A percentile compares a stretch with the other conserved stretches of the same genome.
phyloP scores from a whole-genome alignment of 2,888 invertebrate genomes.

The Drosophila setosimentum region DNA sequence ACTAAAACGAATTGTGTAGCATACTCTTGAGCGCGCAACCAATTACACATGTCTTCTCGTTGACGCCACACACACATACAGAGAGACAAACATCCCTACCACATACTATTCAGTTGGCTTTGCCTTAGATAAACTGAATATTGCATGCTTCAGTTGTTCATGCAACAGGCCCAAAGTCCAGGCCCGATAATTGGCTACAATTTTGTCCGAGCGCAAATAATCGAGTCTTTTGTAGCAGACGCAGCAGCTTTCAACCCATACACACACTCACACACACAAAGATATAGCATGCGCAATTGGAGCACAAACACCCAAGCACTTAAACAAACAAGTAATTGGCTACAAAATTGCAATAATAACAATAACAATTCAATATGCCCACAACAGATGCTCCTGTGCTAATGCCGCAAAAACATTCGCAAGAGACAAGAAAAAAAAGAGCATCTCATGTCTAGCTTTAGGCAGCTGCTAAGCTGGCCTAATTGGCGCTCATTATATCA shows the following conservation, averaged over 20 bases:
- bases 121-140: conserved; percentile 13
- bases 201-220: conserved; percentile 40
- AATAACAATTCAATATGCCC: conserved; percentile 79
- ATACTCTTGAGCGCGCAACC: conserved; percentile 39
- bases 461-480: conserved; percentile 64
- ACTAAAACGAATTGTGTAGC: conserved; percentile 34
- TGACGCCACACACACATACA: neutral
- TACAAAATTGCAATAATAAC: conserved; percentile 80
- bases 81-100: neutral
- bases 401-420: conserved; percentile 36
- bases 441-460: conserved; percentile 20
- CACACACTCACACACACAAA: conserved; percentile 11
- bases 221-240: conserved; percentile 31
- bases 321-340: conserved; percentile 72
- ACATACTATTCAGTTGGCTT: neutral
- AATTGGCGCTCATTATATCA: conserved; percentile 75
- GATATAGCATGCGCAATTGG: conserved; percentile 10
- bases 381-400: conserved; percentile 68
- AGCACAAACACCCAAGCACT: conserved; percentile 31
- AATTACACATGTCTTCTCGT: conserved; percentile 20
- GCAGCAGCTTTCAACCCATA: conserved; percentile 14
- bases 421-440: conserved; percentile 16
- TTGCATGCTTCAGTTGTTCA: conserved; percentile 22
- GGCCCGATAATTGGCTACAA: conserved; percentile 57
- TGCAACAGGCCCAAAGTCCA: conserved; percentile 66